Conservation (phyloP, 2,113 vertebrate species). For the Leucoraja erinaceus region DNA sequence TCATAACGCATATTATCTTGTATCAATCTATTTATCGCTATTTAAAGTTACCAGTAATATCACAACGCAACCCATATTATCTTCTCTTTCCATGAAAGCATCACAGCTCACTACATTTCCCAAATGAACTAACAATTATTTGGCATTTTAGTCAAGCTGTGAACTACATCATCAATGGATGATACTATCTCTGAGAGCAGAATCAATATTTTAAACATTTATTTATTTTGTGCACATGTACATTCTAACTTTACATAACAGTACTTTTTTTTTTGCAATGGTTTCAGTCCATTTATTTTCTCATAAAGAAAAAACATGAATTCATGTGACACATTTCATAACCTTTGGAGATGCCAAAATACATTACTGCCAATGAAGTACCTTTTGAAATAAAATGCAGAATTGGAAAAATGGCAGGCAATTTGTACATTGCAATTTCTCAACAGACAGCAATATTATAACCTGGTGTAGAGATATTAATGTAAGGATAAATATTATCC, state of each 20-base stretch:
- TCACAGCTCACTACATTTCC: not conserved
- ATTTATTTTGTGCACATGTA: not conserved
- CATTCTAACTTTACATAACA: not conserved
- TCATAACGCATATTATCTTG: not conserved
- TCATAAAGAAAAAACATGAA: not conserved
- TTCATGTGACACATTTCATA: no score
- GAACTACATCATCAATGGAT: not conserved
- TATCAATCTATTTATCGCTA: not conserved
- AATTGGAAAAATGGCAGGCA: no score
- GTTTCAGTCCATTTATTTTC: not conserved
- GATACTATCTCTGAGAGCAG: not conserved
- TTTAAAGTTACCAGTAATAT: not conserved
- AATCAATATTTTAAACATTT: constrained; percentile 2
- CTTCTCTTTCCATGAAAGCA: not conserved
- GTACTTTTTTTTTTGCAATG: not conserved
- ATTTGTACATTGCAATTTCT: no score
- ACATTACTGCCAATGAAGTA: no score
- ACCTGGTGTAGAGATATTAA: no score
- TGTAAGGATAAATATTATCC: no score
- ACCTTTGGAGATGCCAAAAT: no score
- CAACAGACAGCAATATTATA: no score
- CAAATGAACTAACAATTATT: not conserved
- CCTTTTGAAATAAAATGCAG: no score
- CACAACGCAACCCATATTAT: not conserved
- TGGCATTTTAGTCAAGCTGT: not conserved